phyloP scores from a whole-genome alignment of 2,888 invertebrate genomes.

The Acanthococcus lagerstroemiae region DNA sequence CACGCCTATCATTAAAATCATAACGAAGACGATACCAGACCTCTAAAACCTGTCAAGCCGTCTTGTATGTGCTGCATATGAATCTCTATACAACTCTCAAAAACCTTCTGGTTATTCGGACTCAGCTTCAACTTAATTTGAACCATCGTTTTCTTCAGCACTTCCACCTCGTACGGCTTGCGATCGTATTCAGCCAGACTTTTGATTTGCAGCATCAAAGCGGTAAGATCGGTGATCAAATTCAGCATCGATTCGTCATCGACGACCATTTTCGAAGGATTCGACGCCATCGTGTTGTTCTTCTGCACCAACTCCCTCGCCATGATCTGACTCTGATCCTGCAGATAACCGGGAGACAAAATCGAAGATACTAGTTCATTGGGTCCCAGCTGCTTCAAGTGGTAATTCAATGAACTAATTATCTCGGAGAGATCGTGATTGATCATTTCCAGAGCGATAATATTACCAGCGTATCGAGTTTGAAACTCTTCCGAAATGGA shows the following conservation, averaged over 20 bases:
- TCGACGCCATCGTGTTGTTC: constrained; percentile 60
- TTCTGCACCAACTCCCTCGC: constrained; percentile 33
- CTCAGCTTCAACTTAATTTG: constrained; percentile 73
- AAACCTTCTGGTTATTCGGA: constrained; percentile 61
- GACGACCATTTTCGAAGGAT: constrained; percentile 65
- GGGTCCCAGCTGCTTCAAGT: constrained; percentile 32
- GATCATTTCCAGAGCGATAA: constrained; percentile 82
- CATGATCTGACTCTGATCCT: constrained; percentile 46
- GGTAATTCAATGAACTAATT: constrained; percentile 31
- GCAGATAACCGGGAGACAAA: constrained; percentile 57
- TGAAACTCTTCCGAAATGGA: constrained; percentile 78
- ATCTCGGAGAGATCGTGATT: constrained; percentile 60
- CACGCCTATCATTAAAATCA: too few relatives aligned
- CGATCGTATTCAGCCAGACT: constrained; percentile 48
- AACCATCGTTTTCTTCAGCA: constrained; percentile 81
- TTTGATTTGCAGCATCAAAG: constrained; percentile 78
- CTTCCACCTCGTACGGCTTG: constrained; percentile 82
- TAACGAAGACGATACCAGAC: constrained; percentile 37
- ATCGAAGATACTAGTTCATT: constrained; percentile 33
- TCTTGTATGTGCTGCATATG: constrained; percentile 38
- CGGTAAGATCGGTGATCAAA: constrained; percentile 75
- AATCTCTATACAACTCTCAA: constrained; percentile 81
- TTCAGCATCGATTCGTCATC: constrained; percentile 49
- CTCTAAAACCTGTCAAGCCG: constrained; percentile 36
- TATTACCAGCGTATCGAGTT: constrained; percentile 66